Conservation (phyloP, 2,888 invertebrate species). For the Torymus tubicola region DNA sequence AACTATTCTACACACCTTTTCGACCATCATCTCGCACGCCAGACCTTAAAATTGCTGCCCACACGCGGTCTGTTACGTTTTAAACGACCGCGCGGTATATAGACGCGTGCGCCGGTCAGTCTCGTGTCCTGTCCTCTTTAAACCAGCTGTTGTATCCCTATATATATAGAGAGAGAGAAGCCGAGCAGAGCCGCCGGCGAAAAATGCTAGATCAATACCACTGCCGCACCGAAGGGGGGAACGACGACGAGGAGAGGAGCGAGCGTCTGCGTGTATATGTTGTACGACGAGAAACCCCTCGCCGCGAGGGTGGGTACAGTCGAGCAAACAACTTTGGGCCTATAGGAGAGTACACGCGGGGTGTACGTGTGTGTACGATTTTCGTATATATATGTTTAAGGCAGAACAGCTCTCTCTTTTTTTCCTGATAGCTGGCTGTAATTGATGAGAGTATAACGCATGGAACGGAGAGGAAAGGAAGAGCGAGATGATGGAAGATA, state of each 20-base stretch:
- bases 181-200: constrained; percentile 19
- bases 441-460: too few relatives aligned
- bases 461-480: not conserved
- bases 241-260: not conserved
- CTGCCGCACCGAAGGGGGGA: constrained; percentile 16
- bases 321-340: constrained; percentile 40
- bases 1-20: too few relatives aligned
- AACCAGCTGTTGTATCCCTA: constrained; percentile 45
- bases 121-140: constrained; percentile 6
- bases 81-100: constrained; percentile 26
- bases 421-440: too few relatives aligned
- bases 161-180: not conserved
- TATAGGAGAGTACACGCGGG: too few relatives aligned
- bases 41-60: too few relatives aligned
- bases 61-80: constrained; percentile 4
- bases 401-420: too few relatives aligned
- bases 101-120: too few relatives aligned
- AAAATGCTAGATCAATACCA: constrained; percentile 53
- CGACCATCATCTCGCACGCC: too few relatives aligned
- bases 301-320: constrained; percentile 19
- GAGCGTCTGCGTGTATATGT: not conserved
- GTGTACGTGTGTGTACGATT: too few relatives aligned
- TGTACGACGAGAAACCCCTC: constrained; percentile 38
- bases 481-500: constrained; percentile 1
- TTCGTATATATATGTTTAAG: too few relatives aligned